Evolutionary conservation across 2,888 invertebrate species (phyloP), one percentile per base, ranked within the genome.

Genomic region (Limnephilus rhombicus): DNA sequence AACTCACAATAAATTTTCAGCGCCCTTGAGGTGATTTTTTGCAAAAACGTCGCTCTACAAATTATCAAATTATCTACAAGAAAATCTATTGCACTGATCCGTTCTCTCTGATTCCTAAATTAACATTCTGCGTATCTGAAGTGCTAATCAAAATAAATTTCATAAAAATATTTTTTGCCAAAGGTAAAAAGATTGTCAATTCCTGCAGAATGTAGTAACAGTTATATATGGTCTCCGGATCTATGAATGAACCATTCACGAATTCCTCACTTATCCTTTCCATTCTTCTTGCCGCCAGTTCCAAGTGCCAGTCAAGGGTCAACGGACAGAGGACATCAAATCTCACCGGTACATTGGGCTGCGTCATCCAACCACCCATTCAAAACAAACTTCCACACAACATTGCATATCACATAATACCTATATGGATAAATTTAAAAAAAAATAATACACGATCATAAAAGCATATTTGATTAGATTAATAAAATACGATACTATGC

Each of bases 161-260:
- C 1, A 53, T 15, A 3, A 5, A 68, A 68, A 24, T 68, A 24
- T 37, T 9, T 83, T 82, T 83, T 83, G 18, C 68, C 15, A 83
- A 83, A 86, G 24, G 45, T 86, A 45, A 49, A 86, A 86, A 45
- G 86, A 12, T 86, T 86, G 34, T 31, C 29, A 31, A 9, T 24
- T 13, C 18, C 85, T 29, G 49, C 45, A 31, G 87, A 31, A 34
- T 68, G 68, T 87, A 83, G 87, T 53, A 87, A 68, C 87, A 13
- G 87, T 87, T 68, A 49, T 15, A 49, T 15, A 68, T 87, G 87
- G 68, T 34, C 87, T 87, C 18, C 24, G 37, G 24, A 87, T 87
- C 87, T 87, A 87, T 87, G 53, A 87, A 87, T 87, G 87, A 87
- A 87, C 34, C 87, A 87, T 87, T 87, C 53, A 87, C 29, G 41